A percentile compares a stretch with the other conserved stretches of the same genome.
Evolutionary conservation across 1,140 invertebrate genomes (phyloP).

Genomic region (Lepidotrigona ventralis): DNA sequence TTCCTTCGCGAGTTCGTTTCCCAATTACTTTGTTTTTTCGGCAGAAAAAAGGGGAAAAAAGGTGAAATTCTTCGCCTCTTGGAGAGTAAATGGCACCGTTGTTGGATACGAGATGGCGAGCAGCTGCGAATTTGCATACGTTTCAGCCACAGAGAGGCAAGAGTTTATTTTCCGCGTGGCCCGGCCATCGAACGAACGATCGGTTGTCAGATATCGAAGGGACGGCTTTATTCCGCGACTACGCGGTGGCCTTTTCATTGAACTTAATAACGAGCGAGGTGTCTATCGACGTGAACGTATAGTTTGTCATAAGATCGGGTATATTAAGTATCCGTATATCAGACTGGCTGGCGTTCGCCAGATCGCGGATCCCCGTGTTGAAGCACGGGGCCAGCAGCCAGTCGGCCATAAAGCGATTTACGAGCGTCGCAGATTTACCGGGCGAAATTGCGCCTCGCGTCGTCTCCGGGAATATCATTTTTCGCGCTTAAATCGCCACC

Average conservation of each 20-base stretch:
- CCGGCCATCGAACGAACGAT: slow-evolving; percentile 26
- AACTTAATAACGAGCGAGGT: slow-evolving; percentile 44
- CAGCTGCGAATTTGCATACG: neutral
- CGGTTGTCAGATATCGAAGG: slow-evolving; percentile 21
- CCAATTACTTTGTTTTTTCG: too few relatives aligned
- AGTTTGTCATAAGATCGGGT: slow-evolving; percentile 40
- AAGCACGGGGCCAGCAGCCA: slow-evolving; percentile 14
- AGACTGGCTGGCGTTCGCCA: neutral
- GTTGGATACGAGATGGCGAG: neutral
- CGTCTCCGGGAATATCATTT: slow-evolving; percentile 61
- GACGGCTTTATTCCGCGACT: slow-evolving; percentile 27
- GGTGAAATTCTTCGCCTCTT: neutral
- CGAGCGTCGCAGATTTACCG: slow-evolving; percentile 65
- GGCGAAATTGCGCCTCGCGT: slow-evolving; percentile 55
- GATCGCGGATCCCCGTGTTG: slow-evolving; percentile 7
- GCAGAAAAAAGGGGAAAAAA: too few relatives aligned
- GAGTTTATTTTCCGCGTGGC: neutral
- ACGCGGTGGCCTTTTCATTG: slow-evolving; percentile 20
- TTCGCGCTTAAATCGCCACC: slow-evolving; percentile 55
- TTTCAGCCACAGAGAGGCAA: too few relatives aligned
- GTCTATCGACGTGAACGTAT: slow-evolving; percentile 46
- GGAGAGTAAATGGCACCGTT: neutral
- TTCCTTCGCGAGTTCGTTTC: too few relatives aligned
- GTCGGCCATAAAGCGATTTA: slow-evolving; percentile 63
- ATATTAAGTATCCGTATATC: slow-evolving; percentile 52